Percentiles rank a stretch among this genome's conserved stretches.
These are phyloP conservation scores for Nannoperca australis DNA, from an alignment of 2,797 vertebrate genomes.

Conservation along the genomic window DNA sequence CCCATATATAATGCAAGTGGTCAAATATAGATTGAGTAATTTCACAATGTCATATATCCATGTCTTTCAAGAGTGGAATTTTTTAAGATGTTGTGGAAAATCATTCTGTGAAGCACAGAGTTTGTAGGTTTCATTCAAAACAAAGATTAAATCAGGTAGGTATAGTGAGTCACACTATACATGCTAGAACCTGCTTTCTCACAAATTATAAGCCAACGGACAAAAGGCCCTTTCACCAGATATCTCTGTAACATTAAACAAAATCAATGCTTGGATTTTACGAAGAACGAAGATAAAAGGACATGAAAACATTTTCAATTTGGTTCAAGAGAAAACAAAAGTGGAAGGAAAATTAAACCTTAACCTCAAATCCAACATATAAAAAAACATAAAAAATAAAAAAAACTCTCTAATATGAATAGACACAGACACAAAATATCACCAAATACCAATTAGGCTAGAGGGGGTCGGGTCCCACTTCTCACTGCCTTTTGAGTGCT, in stretches of 20 bases:
- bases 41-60: not conserved
- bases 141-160: no score
- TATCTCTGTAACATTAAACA: not conserved
- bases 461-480: slow-evolving; percentile 49
- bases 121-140: not conserved
- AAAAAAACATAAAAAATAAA: not conserved
- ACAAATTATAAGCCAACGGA: not conserved
- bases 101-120: not conserved
- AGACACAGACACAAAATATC: slow-evolving; percentile 6
- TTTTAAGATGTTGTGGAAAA: not conserved
- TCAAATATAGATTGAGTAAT: not conserved
- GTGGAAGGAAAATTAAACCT: not conserved
- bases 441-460: slow-evolving; percentile 33
- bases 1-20: not conserved
- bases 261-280: not conserved
- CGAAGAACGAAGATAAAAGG: not conserved
- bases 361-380: not conserved
- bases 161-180: not conserved
- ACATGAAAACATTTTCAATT: not conserved
- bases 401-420: not conserved
- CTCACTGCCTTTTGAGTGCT: slow-evolving; percentile 22
- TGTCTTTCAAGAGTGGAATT: not conserved
- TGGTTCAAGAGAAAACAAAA: slow-evolving; percentile 1
- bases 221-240: not conserved
- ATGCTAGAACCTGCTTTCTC: not conserved